Percentiles rank a stretch among this genome's conserved stretches.
phyloP scores from a whole-genome alignment of 2,888 invertebrate genomes.

The Neocrepidodera transversa region DNA sequence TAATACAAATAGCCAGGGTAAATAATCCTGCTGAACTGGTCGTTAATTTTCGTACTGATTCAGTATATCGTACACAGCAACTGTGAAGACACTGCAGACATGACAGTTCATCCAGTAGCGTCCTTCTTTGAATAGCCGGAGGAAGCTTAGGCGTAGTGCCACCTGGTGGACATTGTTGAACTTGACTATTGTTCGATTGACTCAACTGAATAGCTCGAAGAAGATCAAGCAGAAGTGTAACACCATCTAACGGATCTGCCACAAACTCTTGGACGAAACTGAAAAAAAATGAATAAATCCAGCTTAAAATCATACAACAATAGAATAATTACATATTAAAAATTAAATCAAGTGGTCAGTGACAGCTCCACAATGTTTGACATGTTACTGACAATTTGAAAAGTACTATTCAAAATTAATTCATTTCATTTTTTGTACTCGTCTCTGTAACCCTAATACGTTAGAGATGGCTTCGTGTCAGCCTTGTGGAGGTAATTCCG shows the following conservation, averaged over 20 bases:
- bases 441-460: slow-evolving; percentile 1
- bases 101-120: slow-evolving; percentile 85
- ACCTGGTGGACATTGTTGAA: slow-evolving; percentile 43
- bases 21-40: slow-evolving; percentile 82
- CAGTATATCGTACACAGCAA: slow-evolving; percentile 80
- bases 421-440: slow-evolving; percentile 29
- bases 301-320: no score
- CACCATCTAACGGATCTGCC: slow-evolving; percentile 86
- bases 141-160: slow-evolving; percentile 64
- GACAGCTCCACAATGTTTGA: slow-evolving; percentile 15
- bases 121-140: slow-evolving; percentile 74
- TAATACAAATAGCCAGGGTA: slow-evolving; percentile 85
- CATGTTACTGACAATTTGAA: slow-evolving; percentile 37
- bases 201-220: slow-evolving; percentile 85
- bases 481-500: slow-evolving; percentile 42
- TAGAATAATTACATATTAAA: no score
- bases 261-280: slow-evolving; percentile 95
- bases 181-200: slow-evolving; percentile 66
- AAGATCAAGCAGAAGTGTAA: slow-evolving; percentile 82
- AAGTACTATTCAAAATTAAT: slow-evolving; percentile 28
- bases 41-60: slow-evolving; percentile 79
- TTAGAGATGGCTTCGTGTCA: slow-evolving; percentile 47
- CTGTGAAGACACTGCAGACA: slow-evolving; percentile 88
- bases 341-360: not conserved
- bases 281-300: slow-evolving; percentile 42